Evolutionary conservation across 2,888 invertebrate species (phyloP), one percentile per base, ranked within the genome.

Genomic region (Eurytoma californica): DNA sequence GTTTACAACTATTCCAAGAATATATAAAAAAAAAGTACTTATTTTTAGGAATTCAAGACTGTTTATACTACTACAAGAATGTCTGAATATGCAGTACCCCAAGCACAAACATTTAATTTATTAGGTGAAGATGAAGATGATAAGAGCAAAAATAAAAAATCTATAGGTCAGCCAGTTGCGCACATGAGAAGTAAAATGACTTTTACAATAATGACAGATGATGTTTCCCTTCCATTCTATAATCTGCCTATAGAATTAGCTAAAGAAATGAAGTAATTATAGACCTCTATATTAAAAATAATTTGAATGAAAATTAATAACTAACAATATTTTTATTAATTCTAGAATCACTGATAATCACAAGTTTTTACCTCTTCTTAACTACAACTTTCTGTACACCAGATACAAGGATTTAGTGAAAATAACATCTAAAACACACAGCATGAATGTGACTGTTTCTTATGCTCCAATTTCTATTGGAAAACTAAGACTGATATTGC

Each of bases 321-420:
- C 18, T 58, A 39, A 20, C 3, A 70, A 30, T 69, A 20, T 63
- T 4, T 55, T 58, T 51, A 39, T 7, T 73, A 63, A 85, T 91
- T 91, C 85, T 89, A 94, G 94, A 82, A 88, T 95, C 47, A 93
- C 93, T 85, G 90, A 91, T 73, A 92, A 92, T 66, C 90, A 61
- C 12, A 80, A 76, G 51, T 76, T 70, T 57, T 90, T 97, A 80
- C 98, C 98, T 28, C 94, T 98, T 82, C 91, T 97, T 9, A 94
- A 94, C 84, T 94, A 95, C 82, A 97, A 98, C 90, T 94, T 95
- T 82, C 92, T 98, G 67, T 95, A 95, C 87, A 95, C 95, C 73
- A 92, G 97, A 66, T 91, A 95, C 49, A 93, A 93, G 83, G 95
- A 98, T 90, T 92, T 97, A 47, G 92, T 94, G 72, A 92, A 94